phyloP scores from a whole-genome alignment of 1,140 invertebrate species.

The Heliconius nattereri region DNA sequence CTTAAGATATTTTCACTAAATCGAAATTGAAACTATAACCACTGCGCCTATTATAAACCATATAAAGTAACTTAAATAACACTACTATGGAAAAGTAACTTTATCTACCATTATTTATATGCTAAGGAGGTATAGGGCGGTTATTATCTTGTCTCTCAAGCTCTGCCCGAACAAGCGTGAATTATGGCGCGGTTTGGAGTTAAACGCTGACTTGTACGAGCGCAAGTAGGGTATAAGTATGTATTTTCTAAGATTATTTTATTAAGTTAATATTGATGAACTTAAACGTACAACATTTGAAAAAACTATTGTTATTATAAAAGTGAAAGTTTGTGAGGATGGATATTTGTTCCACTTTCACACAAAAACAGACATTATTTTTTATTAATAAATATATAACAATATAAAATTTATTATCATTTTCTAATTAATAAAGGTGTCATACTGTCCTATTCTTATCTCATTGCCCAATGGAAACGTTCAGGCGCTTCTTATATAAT shows the following conservation, averaged over 20 bases:
- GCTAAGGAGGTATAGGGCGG: slow-evolving; percentile 12
- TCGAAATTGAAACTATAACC: neutral
- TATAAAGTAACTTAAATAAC: neutral
- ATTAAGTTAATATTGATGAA: too few relatives aligned
- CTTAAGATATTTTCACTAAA: too few relatives aligned
- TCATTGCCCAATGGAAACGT: neutral
- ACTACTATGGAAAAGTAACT: neutral
- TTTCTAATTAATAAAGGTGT: neutral
- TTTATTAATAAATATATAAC: too few relatives aligned
- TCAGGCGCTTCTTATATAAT: neutral
- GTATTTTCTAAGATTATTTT: neutral
- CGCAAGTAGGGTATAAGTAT: neutral
- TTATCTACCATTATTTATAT: slow-evolving; percentile 24
- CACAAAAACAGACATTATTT: neutral
- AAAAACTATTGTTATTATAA: too few relatives aligned
- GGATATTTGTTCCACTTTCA: too few relatives aligned
- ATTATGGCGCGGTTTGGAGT: slow-evolving; percentile 29
- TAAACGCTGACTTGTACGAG: slow-evolving; percentile 14
- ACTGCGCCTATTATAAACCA: too few relatives aligned
- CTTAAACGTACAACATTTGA: too few relatives aligned
- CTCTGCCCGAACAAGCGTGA: slow-evolving; percentile 23
- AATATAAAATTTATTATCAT: too few relatives aligned
- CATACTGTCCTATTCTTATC: neutral
- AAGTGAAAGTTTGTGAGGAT: too few relatives aligned
- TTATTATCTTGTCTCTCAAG: slow-evolving; percentile 29